Percentiles rank a stretch among this genome's conserved stretches.
These are phyloP conservation scores for Cygnus atratus DNA, from an alignment of 2,113 vertebrate genomes.

Conservation along the genomic window DNA sequence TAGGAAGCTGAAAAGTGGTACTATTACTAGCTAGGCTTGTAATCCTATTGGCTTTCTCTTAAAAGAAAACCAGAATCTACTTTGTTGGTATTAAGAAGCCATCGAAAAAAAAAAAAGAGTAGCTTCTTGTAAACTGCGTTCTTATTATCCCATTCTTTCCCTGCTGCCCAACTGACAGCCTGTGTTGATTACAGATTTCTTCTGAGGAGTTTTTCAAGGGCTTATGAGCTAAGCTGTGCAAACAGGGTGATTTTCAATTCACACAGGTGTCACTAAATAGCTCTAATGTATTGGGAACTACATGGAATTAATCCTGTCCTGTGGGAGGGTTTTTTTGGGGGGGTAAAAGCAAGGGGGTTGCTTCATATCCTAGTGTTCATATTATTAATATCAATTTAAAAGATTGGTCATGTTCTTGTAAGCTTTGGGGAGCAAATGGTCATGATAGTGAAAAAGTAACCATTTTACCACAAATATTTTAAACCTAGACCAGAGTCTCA, in stretches of 20 bases:
- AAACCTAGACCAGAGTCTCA: neutral
- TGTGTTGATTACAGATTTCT: neutral
- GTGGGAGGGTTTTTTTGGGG: fast-evolving
- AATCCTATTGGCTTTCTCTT: neutral
- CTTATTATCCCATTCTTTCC: neutral
- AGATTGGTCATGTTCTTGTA: neutral
- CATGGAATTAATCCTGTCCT: neutral
- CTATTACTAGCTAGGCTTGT: neutral
- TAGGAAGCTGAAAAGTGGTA: neutral
- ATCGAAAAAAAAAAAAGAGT: no score
- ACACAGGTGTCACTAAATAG: neutral
- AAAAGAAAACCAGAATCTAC: neutral
- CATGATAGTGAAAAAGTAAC: neutral
- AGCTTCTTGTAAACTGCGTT: neutral
- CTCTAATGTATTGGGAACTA: neutral
- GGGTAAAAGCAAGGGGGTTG: no score
- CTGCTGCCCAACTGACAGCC: neutral
- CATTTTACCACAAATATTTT: neutral
- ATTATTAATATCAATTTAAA: neutral
- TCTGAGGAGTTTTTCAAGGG: neutral
- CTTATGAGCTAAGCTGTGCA: neutral
- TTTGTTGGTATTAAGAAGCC: no score
- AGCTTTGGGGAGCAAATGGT: neutral
- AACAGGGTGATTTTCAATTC: neutral
- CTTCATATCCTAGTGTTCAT: neutral